Conservation (phyloP, 2,888 invertebrate species). For the Meghimatium bilineatum region DNA sequence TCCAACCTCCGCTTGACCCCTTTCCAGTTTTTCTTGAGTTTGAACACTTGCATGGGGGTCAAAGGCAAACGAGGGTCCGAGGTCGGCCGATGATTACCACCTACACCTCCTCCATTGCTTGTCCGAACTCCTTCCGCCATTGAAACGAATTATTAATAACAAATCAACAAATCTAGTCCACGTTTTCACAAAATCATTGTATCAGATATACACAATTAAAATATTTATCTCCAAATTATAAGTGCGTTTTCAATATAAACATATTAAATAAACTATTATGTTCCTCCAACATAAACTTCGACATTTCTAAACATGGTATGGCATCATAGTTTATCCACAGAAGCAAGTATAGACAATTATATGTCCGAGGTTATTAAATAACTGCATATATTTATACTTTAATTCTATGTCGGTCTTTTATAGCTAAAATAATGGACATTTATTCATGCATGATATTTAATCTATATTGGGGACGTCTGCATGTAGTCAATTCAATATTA, state of each 20-base stretch:
- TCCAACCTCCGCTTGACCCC: constrained; percentile 73
- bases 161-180: neutral
- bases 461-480: neutral
- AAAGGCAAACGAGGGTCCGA: constrained; percentile 71
- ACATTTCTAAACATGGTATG: neutral
- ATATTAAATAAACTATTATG: neutral
- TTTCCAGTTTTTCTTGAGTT: constrained; percentile 74
- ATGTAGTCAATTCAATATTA: neutral
- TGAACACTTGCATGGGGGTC: constrained; percentile 72
- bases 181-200: constrained; percentile 2
- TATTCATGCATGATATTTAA: neutral
- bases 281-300: neutral
- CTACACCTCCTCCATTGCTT: constrained; percentile 48
- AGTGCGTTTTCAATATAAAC: neutral
- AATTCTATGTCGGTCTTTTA: neutral
- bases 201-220: neutral
- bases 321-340: neutral
- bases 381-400: neutral
- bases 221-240: neutral
- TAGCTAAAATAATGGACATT: neutral
- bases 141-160: neutral
- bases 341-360: neutral
- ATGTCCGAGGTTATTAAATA: neutral
- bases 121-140: constrained; percentile 46
- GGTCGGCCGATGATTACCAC: constrained; percentile 65